Evolutionary conservation across 2,113 vertebrate species (phyloP), one percentile per base, ranked within the genome.

Genomic region (Gobius niger): DNA sequence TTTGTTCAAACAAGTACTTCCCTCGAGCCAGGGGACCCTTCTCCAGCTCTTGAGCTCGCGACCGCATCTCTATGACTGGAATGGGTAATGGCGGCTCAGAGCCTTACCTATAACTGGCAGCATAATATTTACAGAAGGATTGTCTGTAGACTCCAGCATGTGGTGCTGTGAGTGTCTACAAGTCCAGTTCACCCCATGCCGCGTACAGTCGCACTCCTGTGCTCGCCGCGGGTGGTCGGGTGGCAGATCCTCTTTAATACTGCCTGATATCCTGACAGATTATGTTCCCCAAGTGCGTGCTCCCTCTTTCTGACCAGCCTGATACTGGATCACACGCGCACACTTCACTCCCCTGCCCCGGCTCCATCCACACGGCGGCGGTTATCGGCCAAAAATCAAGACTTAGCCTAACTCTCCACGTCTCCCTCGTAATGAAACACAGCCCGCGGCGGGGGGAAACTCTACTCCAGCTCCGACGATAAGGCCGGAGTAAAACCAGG

Each of bases 221-320:
- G 60, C 7, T 34, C 34, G 42, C 52, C 63, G 74, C 65, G 69
- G 82, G 84, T 85, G 88, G 86, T 76, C 81, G 42, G 24, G 69
- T 50, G 46, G 50, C 78, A 78, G 70, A 85, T 85, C 68, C 68
- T 81, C 79, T 82, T 72, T 87, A 85, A 86, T 83, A 65, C 75
- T 9, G 24, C 8, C 41, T 18, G 44, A 73, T 79, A 85, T 85
- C 82, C 82, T 5, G 47, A 67, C 53, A 65, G 84, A 82, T 85
- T 88, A 70, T 70, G 75, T 87, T 85, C 69, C 81, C 77, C 54
- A 68, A 67, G 78, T 78, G 82, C 73, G 68, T 77, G 75, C 67
- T 41, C 77, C 59, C 67, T 53, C 52, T 67, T 18, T 3, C 64
- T 52, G 68, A 56, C 63, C 68, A 74, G 75, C 73, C 47, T 73